Base-by-base conservation (phyloP, 2,113 vertebrate genomes). In the Malurus alboscapulatus region DNA sequence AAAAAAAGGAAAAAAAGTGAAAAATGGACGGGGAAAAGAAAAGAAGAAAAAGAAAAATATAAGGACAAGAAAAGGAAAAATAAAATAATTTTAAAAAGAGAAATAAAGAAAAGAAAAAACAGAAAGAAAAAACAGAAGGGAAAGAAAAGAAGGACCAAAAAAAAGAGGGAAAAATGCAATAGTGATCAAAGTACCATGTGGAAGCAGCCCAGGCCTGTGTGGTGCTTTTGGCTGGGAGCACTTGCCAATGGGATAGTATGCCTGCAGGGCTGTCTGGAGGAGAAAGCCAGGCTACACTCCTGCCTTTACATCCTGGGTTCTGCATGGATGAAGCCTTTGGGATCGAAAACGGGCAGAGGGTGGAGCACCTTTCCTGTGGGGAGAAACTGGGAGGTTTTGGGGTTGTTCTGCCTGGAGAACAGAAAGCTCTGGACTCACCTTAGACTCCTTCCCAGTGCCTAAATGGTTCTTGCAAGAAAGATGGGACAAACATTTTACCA, bases 1-100 rank as follows among this genome's bases (percentile, higher is more conserved):
- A 34, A 27, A 5, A 14, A 9, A 7, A 7, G 2, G 0, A 4
- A 24, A 38, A 19, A 14, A 6, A 24, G 30, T 4, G 3, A 14
- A 51, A 58, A 2, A 0, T 0, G 10, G 26, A 77, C 34, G 7
- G 4, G 1, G 1, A 12, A 36, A 77, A 40, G 2, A 4, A 24
- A 26, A 21, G 14, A 15, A 36, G 12, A 29, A 50, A 26, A 74
- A 25, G 3, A 6, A 48, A 53, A 47, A 24, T 3, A 44, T 10
- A 32, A 48, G 22, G 16, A 27, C 17, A n/a, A 62, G 7, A 11
- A 68, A 14, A 17, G 3, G 24, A 16, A n/a, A 40, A 15, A 44
- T 19, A 22, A 25, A 22, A 42, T 24, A 36, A 18, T 57, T 15
- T 57, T n/a, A 44, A 50, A 55, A 14, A 26, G 14, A 21, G 1